phyloP scores from a whole-genome alignment of 2,888 invertebrate species.

The Zelleria hepariella region DNA sequence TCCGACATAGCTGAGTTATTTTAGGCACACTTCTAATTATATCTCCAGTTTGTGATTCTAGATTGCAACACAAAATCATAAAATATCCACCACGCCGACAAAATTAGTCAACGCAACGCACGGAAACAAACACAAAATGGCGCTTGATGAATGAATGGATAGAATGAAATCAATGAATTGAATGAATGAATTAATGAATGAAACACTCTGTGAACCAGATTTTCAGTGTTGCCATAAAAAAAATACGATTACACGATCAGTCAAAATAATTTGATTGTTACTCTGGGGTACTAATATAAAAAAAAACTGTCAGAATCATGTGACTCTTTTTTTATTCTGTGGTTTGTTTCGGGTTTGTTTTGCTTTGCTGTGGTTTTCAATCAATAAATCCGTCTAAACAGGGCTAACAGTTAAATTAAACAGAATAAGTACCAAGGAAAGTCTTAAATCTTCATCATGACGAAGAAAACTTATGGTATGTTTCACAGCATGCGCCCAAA shows the following conservation, averaged over 20 bases:
- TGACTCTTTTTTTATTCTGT: neutral
- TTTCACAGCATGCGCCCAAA: too few relatives aligned
- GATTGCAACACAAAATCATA: neutral
- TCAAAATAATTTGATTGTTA: neutral
- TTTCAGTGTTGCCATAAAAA: neutral
- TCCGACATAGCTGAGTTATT: constrained; percentile 71
- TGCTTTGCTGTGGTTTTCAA: too few relatives aligned
- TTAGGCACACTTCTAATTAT: constrained; percentile 44
- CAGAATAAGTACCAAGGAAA: too few relatives aligned
- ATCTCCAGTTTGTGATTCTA: constrained; percentile 17
- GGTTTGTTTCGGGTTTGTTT: neutral
- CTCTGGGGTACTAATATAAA: neutral
- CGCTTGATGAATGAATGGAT: too few relatives aligned
- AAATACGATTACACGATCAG: neutral
- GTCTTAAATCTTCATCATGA: neutral
- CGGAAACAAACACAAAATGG: constrained; percentile 1
- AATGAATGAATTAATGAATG: too few relatives aligned
- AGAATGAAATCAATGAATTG: too few relatives aligned
- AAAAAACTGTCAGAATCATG: neutral
- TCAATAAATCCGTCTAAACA: too few relatives aligned
- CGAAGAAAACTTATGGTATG: neutral
- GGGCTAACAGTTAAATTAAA: too few relatives aligned
- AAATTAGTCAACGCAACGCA: neutral
- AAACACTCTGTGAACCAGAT: too few relatives aligned
- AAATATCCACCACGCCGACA: neutral